Percentiles rank a stretch among this genome's conserved stretches.
phyloP scores from a whole-genome alignment of 2,888 invertebrate species.

The Lathronympha strigana region DNA sequence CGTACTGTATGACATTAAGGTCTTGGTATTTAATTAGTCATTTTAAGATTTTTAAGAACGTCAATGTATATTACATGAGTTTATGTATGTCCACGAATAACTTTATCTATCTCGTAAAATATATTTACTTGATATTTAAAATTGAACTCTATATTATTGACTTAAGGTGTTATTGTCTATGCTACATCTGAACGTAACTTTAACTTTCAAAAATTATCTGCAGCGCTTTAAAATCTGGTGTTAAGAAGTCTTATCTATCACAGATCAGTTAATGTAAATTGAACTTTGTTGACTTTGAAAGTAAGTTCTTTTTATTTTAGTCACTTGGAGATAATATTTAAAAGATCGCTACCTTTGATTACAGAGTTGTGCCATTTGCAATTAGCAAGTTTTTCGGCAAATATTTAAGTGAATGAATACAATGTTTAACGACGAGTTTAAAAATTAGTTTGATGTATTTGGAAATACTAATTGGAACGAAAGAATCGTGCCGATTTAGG shows the following conservation, averaged over 20 bases:
- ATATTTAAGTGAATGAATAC: slow-evolving; percentile 1
- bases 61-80: slow-evolving; percentile 28
- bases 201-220: not conserved
- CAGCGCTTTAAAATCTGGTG: not conserved
- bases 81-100: slow-evolving; percentile 18
- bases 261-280: not conserved
- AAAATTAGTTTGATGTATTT: not conserved
- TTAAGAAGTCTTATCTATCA: not conserved
- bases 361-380: slow-evolving; percentile 4
- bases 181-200: not conserved
- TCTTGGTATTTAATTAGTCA: slow-evolving; percentile 38
- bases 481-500: not conserved
- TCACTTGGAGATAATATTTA: not conserved
- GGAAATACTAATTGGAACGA: not conserved
- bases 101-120: not conserved
- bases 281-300: not conserved
- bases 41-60: slow-evolving; percentile 29
- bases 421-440: slow-evolving; percentile 11
- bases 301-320: not conserved
- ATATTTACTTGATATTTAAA: not conserved
- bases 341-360: slow-evolving; percentile 6
- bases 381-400: slow-evolving; percentile 20
- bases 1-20: slow-evolving; percentile 34
- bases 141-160: slow-evolving; percentile 1
- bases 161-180: not conserved